These are phyloP conservation scores for Coturnix japonica DNA, from an alignment of 2,113 vertebrate genomes.

Conservation along the genomic window DNA sequence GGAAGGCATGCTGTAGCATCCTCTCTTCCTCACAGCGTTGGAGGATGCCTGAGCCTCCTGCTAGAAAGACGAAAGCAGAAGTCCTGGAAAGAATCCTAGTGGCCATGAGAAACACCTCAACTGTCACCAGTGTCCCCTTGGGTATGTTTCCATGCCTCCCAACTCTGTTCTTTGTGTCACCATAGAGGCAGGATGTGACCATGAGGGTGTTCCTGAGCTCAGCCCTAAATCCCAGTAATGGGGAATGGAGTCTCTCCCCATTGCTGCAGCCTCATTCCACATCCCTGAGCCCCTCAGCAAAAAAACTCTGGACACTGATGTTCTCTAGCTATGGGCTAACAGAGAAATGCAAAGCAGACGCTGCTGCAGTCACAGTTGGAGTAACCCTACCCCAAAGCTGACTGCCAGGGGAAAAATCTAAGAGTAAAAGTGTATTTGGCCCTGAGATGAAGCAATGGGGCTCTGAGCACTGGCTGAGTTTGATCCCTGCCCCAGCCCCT, in stretches of 20 bases:
- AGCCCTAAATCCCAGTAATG: fast-evolving
- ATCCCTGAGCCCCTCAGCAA: neutral
- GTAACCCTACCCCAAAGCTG: neutral
- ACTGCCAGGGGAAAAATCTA: neutral
- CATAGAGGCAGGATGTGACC: neutral
- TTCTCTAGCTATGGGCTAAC: no score
- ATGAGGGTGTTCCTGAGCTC: neutral
- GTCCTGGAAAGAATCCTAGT: conserved; percentile 76
- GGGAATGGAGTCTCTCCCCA: neutral
- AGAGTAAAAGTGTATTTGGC: neutral
- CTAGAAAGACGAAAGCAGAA: conserved; percentile 64
- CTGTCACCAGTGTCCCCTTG: conserved; percentile 73
- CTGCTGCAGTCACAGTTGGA: neutral
- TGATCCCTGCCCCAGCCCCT: neutral
- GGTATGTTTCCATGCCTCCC: conserved; percentile 61
- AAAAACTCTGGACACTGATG: fast-evolving
- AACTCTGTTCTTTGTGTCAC: neutral
- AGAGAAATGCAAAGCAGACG: fast-evolving
- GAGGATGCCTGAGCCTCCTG: conserved; percentile 39
- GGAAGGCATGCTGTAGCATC: neutral
- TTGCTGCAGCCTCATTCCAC: neutral
- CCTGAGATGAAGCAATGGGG: fast-evolving
- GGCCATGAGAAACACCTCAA: conserved; percentile 73
- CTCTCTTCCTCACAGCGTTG: neutral
- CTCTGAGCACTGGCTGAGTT: neutral